Evolutionary conservation across 1,140 invertebrate genomes (phyloP).

Genomic region (Drosophila nikananu): DNA sequence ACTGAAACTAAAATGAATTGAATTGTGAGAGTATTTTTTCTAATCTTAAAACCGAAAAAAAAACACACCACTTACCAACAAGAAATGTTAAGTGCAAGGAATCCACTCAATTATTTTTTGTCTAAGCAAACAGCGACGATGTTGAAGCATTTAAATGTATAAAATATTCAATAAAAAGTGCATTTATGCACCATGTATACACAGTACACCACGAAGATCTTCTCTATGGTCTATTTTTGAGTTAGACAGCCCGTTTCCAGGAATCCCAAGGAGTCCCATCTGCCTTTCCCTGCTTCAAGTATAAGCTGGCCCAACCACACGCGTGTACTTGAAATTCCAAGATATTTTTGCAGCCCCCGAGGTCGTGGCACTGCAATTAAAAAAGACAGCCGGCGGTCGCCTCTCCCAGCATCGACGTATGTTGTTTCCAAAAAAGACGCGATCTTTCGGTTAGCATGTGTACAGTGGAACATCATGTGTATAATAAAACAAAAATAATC

Average conservation of each 20-base stretch:
- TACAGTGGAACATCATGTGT: constrained; percentile 4
- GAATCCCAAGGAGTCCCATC: constrained; percentile 52
- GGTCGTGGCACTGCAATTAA: constrained; percentile 80
- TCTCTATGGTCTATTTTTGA: constrained; percentile 44
- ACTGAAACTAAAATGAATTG: constrained; percentile 47
- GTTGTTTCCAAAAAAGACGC: constrained; percentile 63
- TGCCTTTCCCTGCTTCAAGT: constrained; percentile 65
- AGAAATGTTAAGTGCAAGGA: constrained; percentile 53
- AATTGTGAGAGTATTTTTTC: constrained; percentile 40
- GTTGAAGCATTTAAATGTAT: constrained; percentile 58
- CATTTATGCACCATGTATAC: constrained; percentile 55
- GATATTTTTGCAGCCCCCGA: constrained; percentile 77
- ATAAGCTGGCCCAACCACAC: constrained; percentile 34
- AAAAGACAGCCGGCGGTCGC: constrained; percentile 72
- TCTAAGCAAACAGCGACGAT: constrained; percentile 47
- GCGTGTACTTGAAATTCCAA: constrained; percentile 81
- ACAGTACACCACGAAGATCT: constrained; percentile 12
- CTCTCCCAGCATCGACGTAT: constrained; percentile 36
- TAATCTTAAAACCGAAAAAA: constrained; percentile 3
- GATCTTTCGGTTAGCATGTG: constrained; percentile 29
- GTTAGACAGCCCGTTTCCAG: constrained; percentile 46
- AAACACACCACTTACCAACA: constrained; percentile 30
- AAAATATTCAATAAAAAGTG: constrained; percentile 60
- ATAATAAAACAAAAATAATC: background rate
- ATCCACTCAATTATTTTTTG: constrained; percentile 44